phyloP scores from a whole-genome alignment of 1,140 invertebrate species.

The Ericerus pela region DNA sequence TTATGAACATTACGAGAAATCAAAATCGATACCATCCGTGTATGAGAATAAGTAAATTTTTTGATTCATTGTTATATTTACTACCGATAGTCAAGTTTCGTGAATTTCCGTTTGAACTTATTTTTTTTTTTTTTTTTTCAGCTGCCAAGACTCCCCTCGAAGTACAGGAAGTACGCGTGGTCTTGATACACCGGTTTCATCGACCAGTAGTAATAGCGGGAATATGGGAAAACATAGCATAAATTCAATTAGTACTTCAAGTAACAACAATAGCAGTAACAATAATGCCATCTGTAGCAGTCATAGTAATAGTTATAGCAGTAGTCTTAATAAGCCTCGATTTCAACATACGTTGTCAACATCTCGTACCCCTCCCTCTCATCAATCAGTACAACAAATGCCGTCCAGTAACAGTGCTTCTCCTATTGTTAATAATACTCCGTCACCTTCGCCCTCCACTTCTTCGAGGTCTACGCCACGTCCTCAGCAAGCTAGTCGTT shows the following conservation, averaged over 20 bases:
- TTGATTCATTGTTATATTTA: neutral
- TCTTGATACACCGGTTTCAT: constrained; percentile 25
- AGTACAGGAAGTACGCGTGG: constrained; percentile 18
- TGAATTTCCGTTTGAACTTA: neutral
- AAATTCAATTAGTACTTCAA: constrained; percentile 16
- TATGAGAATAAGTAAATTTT: constrained; percentile 22
- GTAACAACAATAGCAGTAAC: neutral
- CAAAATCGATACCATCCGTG: constrained; percentile 6
- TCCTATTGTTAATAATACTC: constrained; percentile 12
- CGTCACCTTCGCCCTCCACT: constrained; percentile 17
- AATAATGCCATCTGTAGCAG: no score
- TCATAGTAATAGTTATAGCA: constrained; percentile 19
- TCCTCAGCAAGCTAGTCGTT: constrained; percentile 18
- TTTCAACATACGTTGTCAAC: constrained; percentile 5
- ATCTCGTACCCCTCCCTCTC: constrained; percentile 5
- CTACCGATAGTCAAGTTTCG: neutral
- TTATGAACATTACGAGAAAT: constrained; percentile 72
- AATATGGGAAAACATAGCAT: neutral
- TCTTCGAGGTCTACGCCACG: constrained; percentile 16
- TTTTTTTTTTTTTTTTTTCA: neutral
- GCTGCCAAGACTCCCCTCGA: constrained; percentile 4
- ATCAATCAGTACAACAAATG: constrained; percentile 17
- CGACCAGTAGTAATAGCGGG: constrained; percentile 23
- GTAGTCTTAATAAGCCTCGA: neutral
- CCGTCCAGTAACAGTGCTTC: constrained; percentile 14